phyloP scores from a whole-genome alignment of 2,797 vertebrate genomes.

The Sebastes vulpes region DNA sequence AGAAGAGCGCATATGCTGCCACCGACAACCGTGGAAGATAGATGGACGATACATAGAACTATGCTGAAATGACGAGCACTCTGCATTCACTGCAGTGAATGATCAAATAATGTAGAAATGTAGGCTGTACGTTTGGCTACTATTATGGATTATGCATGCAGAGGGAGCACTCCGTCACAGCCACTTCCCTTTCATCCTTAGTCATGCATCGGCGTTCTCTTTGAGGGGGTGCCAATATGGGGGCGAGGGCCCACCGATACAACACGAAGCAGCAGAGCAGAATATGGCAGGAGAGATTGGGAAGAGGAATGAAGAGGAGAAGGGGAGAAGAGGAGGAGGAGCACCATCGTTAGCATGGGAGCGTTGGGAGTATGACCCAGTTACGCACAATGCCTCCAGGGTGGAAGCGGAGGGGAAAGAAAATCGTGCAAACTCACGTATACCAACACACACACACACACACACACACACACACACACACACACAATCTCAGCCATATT shows the following conservation, averaged over 20 bases:
- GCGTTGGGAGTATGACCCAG: conserved; percentile 73
- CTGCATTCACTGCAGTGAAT: not conserved
- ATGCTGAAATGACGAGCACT: not conserved
- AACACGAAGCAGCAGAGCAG: conserved; percentile 42
- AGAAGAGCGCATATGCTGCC: not conserved
- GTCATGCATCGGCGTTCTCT: conserved; percentile 54
- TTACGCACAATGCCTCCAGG: conserved; percentile 74
- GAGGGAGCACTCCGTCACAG: conserved; percentile 1
- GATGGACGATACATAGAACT: not conserved
- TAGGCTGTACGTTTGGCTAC: not conserved
- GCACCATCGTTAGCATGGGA: conserved; percentile 38
- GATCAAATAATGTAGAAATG: conserved; percentile 15
- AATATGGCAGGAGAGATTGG: conserved; percentile 27
- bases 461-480: conserved; percentile 2
- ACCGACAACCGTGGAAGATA: not conserved
- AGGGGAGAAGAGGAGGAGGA: conserved; percentile 45
- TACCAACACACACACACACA: conserved; percentile 11
- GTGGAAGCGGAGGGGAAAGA: conserved; percentile 15
- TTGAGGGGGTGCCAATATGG: conserved; percentile 48
- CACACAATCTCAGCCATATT: not conserved
- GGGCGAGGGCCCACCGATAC: conserved; percentile 13
- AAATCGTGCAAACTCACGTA: conserved; percentile 7
- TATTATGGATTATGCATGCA: conserved; percentile 35
- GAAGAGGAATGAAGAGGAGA: conserved; percentile 27
- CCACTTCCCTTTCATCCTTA: conserved; percentile 51